Percentiles rank a stretch among this genome's conserved stretches.
phyloP scores from a whole-genome alignment of 2,113 vertebrate species.

The Rhea americana region DNA sequence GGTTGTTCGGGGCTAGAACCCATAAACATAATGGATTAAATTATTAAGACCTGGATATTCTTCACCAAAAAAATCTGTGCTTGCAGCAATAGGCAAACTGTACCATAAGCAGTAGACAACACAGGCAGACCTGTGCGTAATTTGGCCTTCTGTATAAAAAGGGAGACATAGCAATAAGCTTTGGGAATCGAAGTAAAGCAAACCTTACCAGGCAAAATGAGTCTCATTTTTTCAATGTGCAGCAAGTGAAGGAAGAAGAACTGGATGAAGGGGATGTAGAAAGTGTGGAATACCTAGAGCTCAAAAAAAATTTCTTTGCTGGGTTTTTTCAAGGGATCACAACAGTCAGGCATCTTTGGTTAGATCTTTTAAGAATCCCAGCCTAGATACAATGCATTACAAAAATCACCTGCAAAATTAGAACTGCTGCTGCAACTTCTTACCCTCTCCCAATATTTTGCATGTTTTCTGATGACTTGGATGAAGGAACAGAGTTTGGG shows the following conservation, averaged over 20 bases:
- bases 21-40: not conserved
- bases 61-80: not conserved
- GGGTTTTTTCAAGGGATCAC: not conserved
- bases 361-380: not conserved
- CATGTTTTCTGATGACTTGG: not conserved
- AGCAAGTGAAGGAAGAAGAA: not conserved
- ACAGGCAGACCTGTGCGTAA: not conserved
- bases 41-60: not conserved
- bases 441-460: not conserved
- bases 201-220: not conserved
- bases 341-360: not conserved
- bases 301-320: not conserved
- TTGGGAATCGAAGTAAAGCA: not conserved
- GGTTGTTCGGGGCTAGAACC: not conserved
- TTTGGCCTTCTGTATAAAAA: not conserved
- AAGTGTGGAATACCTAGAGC: not conserved
- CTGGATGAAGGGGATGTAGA: not conserved
- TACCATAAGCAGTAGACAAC: not conserved
- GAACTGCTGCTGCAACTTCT: not conserved
- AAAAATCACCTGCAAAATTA: not conserved
- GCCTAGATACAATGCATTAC: not conserved
- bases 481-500: not conserved
- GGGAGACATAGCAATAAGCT: not conserved
- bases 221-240: not conserved
- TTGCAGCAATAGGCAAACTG: not conserved